Evolutionary conservation across 2,797 vertebrate genomes (phyloP).

Genomic region (Percopsis omiscomaycus): DNA sequence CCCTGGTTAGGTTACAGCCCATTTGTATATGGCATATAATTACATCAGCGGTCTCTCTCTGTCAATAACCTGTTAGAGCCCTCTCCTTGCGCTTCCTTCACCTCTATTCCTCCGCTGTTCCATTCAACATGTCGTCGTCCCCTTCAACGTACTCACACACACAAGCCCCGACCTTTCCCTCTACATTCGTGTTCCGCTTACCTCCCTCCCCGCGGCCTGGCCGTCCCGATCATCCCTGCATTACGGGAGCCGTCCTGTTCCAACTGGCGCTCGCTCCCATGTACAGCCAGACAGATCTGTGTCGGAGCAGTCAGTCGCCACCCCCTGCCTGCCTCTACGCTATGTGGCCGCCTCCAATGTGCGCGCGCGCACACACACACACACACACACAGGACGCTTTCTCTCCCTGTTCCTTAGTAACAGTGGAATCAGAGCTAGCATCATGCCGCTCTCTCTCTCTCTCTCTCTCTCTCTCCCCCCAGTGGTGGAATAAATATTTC

Average conservation of each 20-base stretch:
- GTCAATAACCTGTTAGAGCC: too few species aligned
- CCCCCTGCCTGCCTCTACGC: background rate
- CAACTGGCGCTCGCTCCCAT: background rate
- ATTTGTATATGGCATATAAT: too few species aligned
- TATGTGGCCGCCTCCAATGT: constrained; percentile 4
- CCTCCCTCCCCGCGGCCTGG: constrained; percentile 64
- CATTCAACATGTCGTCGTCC: too few species aligned
- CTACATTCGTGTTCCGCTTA: constrained; percentile 39
- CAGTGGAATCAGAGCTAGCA: constrained; percentile 62
- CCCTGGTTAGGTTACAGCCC: too few species aligned
- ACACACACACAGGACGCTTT: constrained; percentile 34
- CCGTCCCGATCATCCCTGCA: constrained; percentile 57
- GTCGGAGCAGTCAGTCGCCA: constrained; percentile 24
- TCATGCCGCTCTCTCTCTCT: constrained; percentile 37
- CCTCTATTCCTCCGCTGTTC: too few species aligned
- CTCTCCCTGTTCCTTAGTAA: constrained; percentile 74
- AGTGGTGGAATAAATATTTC: constrained; percentile 67
- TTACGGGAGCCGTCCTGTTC: constrained; percentile 33
- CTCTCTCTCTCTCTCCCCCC: constrained; percentile 3
- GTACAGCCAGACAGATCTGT: constrained; percentile 7
- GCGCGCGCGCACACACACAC: background rate
- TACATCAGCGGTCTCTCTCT: too few species aligned
- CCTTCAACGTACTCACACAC: too few species aligned
- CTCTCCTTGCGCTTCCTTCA: too few species aligned
- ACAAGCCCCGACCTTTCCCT: too few species aligned